Evolutionary conservation across 2,113 vertebrate species (phyloP).

Genomic region (Ictalurus punctatus): DNA sequence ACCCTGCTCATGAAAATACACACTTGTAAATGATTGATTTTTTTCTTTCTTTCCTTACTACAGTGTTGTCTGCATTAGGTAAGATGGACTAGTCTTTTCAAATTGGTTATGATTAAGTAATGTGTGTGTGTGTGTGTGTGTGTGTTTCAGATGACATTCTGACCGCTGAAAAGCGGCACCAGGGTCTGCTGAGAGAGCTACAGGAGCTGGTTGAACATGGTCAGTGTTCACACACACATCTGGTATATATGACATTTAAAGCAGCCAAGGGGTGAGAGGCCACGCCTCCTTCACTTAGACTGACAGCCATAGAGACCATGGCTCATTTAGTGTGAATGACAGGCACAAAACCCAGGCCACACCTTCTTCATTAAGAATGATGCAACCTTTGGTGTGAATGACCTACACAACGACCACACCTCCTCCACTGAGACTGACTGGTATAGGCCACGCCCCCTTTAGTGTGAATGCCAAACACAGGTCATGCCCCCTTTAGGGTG

Average conservation of each 20-base stretch:
- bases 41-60: not conserved
- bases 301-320: not conserved
- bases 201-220: constrained; percentile 74
- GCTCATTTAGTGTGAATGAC: not conserved
- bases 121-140: not conserved
- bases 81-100: not conserved
- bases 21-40: not conserved
- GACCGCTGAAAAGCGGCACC: constrained; percentile 71
- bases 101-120: not conserved
- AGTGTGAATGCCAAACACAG: not conserved
- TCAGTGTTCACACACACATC: constrained; percentile 43
- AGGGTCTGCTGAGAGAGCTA: constrained; percentile 75
- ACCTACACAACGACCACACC: not conserved
- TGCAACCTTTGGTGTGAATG: not conserved
- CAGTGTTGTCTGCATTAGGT: not conserved
- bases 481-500: too few species aligned
- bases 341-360: not conserved
- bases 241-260: not conserved
- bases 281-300: not conserved
- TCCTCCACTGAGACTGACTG: not conserved
- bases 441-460: not conserved
- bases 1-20: not conserved
- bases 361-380: not conserved
- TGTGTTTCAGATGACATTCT: constrained; percentile 67
- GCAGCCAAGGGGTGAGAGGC: not conserved